A percentile compares a stretch with the other conserved stretches of the same genome.
Conservation (phyloP, 1,140 invertebrate species). For the Brachionus angularis region DNA sequence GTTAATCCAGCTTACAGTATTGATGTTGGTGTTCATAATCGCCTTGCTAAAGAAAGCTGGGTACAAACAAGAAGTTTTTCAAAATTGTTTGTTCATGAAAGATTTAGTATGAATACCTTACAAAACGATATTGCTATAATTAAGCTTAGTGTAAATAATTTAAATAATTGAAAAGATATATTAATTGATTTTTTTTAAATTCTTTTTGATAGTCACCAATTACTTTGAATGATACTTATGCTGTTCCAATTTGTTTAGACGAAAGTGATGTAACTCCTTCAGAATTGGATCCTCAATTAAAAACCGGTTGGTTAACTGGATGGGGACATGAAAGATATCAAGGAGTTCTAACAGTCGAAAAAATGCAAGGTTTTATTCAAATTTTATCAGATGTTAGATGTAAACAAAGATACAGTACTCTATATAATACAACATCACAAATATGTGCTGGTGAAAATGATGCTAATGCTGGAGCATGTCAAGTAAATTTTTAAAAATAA, state of each 20-base stretch:
- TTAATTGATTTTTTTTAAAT: not conserved
- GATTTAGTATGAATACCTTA: conserved; percentile 13
- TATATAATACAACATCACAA: conserved; percentile 8
- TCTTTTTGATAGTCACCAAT: conserved; percentile 4
- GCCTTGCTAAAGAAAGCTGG: conserved; percentile 13
- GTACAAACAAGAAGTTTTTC: conserved; percentile 25
- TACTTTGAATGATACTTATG: not conserved
- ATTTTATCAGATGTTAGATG: conserved; percentile 7
- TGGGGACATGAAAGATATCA: conserved; percentile 36
- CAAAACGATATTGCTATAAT: conserved; percentile 37
- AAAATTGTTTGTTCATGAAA: conserved; percentile 27
- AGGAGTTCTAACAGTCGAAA: conserved; percentile 18
- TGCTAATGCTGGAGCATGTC: conserved; percentile 33
- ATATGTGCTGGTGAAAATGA: conserved; percentile 35
- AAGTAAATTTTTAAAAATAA: not conserved
- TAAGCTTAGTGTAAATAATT: conserved; percentile 5
- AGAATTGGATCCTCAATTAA: conserved; percentile 23
- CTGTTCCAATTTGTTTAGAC: conserved; percentile 32
- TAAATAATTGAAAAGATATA: not conserved
- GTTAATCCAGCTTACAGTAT: conserved; percentile 4
- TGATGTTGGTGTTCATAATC: conserved; percentile 28
- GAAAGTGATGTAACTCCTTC: conserved; percentile 5
- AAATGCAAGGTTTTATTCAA: conserved; percentile 31
- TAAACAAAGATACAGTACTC: not conserved
- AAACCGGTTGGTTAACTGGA: conserved; percentile 28